A percentile compares a stretch with the other conserved stretches of the same genome.
Conservation (phyloP, 2,113 vertebrate species). For the Cryptomyrus ogoouensis region DNA sequence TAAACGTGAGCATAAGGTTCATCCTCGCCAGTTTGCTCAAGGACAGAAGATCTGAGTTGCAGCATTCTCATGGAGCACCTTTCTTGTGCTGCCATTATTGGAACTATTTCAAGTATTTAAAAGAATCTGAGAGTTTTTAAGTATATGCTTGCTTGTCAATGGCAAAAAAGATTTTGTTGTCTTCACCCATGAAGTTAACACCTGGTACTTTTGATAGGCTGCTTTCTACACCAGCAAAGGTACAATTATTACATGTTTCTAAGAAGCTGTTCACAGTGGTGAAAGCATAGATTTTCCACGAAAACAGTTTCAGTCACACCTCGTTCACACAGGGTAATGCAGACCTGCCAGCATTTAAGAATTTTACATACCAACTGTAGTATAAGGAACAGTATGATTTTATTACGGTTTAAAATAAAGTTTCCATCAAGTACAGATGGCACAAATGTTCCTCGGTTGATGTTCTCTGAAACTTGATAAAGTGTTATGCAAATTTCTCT, state of each 20-base stretch:
- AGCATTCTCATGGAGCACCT: neutral
- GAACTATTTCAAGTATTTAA: neutral
- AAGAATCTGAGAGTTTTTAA: neutral
- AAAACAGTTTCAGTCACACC: neutral
- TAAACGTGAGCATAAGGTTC: neutral
- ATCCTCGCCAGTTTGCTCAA: neutral
- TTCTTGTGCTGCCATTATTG: neutral
- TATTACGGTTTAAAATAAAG: neutral
- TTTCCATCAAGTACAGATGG: constrained; percentile 14
- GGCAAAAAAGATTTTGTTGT: neutral
- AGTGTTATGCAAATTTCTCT: neutral
- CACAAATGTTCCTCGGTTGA: neutral
- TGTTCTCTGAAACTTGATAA: constrained; percentile 4
- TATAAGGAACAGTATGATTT: neutral
- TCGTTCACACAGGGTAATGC: neutral
- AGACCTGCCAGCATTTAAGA: neutral
- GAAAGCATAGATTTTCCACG: neutral
- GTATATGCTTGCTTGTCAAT: neutral
- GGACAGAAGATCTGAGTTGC: neutral
- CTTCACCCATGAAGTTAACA: neutral
- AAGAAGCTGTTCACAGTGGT: neutral
- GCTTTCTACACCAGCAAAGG: neutral
- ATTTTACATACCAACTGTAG: constrained; percentile 2
- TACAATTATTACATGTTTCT: neutral
- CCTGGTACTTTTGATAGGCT: neutral